Conservation (phyloP, 2,113 vertebrate genomes). For the Oostethus manadensis region DNA sequence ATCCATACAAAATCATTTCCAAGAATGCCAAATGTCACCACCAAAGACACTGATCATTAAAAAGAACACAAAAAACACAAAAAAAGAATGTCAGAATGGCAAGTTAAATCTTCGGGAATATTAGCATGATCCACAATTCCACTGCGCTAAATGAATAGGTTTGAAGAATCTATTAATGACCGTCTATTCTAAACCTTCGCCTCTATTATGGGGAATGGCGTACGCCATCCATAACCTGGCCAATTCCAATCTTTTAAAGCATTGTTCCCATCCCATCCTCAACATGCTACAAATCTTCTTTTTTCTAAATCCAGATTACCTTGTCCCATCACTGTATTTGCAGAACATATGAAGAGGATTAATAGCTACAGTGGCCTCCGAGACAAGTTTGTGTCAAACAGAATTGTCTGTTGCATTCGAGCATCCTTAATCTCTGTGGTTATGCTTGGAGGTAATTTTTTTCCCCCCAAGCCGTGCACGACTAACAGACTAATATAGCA, state of each 20-base stretch:
- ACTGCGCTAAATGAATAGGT: constrained; percentile 52
- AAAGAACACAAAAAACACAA: constrained; percentile 14
- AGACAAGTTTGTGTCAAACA: constrained; percentile 33
- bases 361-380: constrained; percentile 44
- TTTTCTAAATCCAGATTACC: constrained; percentile 59
- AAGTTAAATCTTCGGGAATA: constrained; percentile 51
- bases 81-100: constrained; percentile 36
- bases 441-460: constrained; percentile 20
- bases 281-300: constrained; percentile 47
- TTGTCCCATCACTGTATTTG: constrained; percentile 46
- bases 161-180: constrained; percentile 66
- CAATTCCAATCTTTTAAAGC: constrained; percentile 56
- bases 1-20: no score
- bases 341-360: constrained; percentile 54
- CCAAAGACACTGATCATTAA: constrained; percentile 2
- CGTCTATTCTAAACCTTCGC: constrained; percentile 58
- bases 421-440: constrained; percentile 30
- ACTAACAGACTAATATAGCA: not conserved
- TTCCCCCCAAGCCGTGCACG: not conserved
- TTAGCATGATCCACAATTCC: constrained; percentile 59
- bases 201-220: constrained; percentile 52
- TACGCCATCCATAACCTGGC: constrained; percentile 51
- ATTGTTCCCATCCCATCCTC: constrained; percentile 43
- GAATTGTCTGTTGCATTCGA: constrained; percentile 43
- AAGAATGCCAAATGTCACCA: not conserved